Evolutionary conservation across 2,113 vertebrate genomes (phyloP).

Genomic region (Pseudolaguvia tuberculata): DNA sequence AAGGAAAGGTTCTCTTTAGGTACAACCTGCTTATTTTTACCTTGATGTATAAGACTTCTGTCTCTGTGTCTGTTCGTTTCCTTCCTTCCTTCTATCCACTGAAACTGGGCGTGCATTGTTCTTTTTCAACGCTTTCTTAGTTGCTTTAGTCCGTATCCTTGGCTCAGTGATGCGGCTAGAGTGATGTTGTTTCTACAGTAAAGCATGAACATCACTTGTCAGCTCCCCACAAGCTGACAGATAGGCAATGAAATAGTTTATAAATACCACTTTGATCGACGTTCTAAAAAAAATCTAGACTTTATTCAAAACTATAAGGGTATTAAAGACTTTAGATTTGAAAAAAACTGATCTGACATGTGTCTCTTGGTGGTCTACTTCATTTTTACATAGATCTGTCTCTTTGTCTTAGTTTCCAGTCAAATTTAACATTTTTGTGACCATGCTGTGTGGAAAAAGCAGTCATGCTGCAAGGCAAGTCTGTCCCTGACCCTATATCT

Average conservation of each 20-base stretch:
- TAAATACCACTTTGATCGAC: neutral
- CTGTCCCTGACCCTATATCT: constrained; percentile 75
- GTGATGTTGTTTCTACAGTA: constrained; percentile 4
- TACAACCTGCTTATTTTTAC: constrained; percentile 72
- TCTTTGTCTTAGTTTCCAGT: constrained; percentile 40
- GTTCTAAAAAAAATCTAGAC: neutral
- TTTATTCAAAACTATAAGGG: neutral
- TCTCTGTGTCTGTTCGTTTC: constrained; percentile 54
- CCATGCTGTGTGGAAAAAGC: constrained; percentile 67
- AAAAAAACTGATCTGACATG: constrained; percentile 14
- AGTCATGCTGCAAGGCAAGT: constrained; percentile 73
- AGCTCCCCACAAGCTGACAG: constrained; percentile 2
- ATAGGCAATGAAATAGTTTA: neutral
- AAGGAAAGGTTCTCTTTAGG: constrained; percentile 72
- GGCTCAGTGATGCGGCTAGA: constrained; percentile 12
- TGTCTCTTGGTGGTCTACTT: constrained; percentile 22
- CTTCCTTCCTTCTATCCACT: constrained; percentile 22
- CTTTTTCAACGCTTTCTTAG: constrained; percentile 8
- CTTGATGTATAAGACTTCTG: constrained; percentile 64
- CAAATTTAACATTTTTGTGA: constrained; percentile 44
- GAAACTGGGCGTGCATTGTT: constrained; percentile 34
- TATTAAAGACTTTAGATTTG: constrained; percentile 19
- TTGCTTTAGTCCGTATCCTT: constrained; percentile 8
- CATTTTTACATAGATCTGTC: constrained; percentile 15
- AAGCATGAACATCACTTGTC: neutral